A percentile compares a stretch with the other conserved stretches of the same genome.
These are phyloP conservation scores for Otolemur crassicaudatus DNA, from an alignment of 2,797 vertebrate genomes.

Conservation along the genomic window DNA sequence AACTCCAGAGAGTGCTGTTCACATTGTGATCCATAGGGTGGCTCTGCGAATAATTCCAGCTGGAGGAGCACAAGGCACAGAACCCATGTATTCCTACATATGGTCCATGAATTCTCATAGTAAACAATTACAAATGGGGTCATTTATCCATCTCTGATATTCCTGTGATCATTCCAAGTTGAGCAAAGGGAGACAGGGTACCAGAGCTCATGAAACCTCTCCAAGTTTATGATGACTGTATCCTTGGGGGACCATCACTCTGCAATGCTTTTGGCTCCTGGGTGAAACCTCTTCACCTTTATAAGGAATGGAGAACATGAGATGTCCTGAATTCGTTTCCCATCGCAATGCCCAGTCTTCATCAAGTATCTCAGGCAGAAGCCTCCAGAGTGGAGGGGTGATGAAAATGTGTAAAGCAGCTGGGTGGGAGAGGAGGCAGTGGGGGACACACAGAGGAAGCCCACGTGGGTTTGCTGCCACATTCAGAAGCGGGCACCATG, in stretches of 20 bases:
- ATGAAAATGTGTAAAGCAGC: fast-evolving
- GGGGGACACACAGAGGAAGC: fast-evolving
- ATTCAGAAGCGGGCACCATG: fast-evolving
- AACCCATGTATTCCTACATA: background rate
- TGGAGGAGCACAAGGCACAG: fast-evolving
- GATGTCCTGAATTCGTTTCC: fast-evolving
- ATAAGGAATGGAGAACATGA: fast-evolving
- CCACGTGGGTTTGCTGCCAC: background rate
- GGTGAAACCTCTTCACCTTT: fast-evolving
- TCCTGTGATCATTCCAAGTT: background rate
- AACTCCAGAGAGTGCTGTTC: background rate
- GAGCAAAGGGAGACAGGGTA: too few relatives aligned
- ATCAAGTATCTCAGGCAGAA: background rate
- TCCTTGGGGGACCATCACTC: background rate
- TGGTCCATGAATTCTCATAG: fast-evolving
- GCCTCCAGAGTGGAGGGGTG: fast-evolving
- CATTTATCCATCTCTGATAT: fast-evolving
- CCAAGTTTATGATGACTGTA: background rate
- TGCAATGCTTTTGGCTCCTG: fast-evolving
- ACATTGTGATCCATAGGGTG: background rate
- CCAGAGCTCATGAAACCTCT: background rate
- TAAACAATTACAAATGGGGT: background rate
- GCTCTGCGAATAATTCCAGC: fast-evolving
- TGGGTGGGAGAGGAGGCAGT: background rate
- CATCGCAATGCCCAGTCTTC: fast-evolving